Base-by-base conservation (phyloP, 2,113 vertebrate genomes). In the Fregata magnificens region DNA sequence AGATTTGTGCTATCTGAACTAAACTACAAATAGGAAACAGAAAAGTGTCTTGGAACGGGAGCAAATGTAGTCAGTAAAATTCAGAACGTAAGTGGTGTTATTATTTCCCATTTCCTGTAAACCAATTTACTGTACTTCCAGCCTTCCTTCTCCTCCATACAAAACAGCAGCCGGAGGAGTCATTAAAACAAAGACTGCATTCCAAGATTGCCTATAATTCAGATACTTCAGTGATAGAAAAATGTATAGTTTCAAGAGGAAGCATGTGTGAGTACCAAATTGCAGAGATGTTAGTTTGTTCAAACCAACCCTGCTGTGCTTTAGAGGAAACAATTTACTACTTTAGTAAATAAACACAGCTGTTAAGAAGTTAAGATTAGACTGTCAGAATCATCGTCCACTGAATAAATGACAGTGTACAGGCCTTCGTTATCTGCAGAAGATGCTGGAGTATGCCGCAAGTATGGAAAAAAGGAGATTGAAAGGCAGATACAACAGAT, bases 321-420 rank as follows among this genome's bases (percentile, higher is more conserved):
- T 90, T 61, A 74, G 84, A 97, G 91, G 95, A 95, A 97, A 96
- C 93, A 94, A 94, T 97, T 97, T 96, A 78, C 86, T 83, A n/a
- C 95, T 95, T 95, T 32, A 78, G 95, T 97, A 97, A 97, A 97
- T 97, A 97, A 97, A 97, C 96, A 94, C 95, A 97, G 93, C 94
- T 97, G 96, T 63, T 94, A 81, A 86, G 94, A 91, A 90, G 49
- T 93, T 95, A 65, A 91, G 93, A 96, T 88, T 38, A 93, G 91
- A n/a, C 87, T 77, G 89, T 83, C 86, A 88, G 58, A 82, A 73
- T 89, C 42, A 11, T 80, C 25, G 5, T 87, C 93, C 3, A 3
- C 91, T 40, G 84, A 55, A 70, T 47, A 82, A 93, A 82, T 91
- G 81, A 98, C 76, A 98, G 98, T 80, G 97, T 87, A 62, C n/a